Evolutionary conservation across 2,113 vertebrate genomes (phyloP), one percentile per base, ranked within the genome.

Genomic region (Rhabdornis inornatus): DNA sequence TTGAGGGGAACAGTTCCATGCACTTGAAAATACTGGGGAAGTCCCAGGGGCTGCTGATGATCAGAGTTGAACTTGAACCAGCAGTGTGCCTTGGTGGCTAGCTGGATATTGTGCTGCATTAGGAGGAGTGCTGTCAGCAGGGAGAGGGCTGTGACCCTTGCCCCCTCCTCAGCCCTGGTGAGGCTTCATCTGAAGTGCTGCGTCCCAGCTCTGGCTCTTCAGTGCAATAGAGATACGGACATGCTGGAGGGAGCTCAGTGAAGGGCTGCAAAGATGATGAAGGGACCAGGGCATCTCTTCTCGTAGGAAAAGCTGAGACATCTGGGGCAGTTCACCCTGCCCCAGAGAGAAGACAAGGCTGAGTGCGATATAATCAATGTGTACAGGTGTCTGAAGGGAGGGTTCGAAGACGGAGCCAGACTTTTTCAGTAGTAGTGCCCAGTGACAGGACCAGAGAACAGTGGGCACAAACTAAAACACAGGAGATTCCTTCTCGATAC

Each of bases 191-290:
- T 66, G 17, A 5, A 22, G 13, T 47, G 7, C n/a, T 78, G 3
- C 49, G 42, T 31, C 15, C 22, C 7, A 10, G 3, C 31, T 60
- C 13, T 61, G 53, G 13, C 33, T 50, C 14, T 14, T 13, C 12
- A 22, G 11, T 45, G 20, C 8, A 50, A 4, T 2, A 11, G 22
- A 37, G 23, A 15, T 1, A 3, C 0, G 4, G 10, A 13, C 0
- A 0, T 45, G 16, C 31, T 49, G 50, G 24, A 63, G 24, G 13
- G 25, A 44, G 22, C 10, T 45, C 37, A 44, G 6, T 1, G 2
- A 39, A 79, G 47, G 11, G 13, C 6, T 23, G 11, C 1, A 1
- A 13, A 42, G 3, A 2, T 31, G 25, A 5, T 56, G 33, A 30
- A 39, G 14, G 19, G 15, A 8, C 6, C 20, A 33, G 27, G 44